Base-by-base conservation (phyloP, 2,113 vertebrate genomes). In the Chaetodon auriga region DNA sequence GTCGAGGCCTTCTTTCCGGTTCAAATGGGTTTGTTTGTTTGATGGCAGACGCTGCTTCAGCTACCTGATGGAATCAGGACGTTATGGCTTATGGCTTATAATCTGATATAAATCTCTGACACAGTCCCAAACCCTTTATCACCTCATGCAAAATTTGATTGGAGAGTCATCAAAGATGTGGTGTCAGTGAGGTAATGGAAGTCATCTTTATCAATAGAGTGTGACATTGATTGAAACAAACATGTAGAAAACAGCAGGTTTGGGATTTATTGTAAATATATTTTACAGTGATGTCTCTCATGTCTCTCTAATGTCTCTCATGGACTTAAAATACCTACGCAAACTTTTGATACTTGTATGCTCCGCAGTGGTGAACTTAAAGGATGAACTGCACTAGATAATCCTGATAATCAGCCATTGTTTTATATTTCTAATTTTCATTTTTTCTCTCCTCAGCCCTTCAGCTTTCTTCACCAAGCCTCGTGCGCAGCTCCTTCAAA, bases 401-500 rank as follows among this genome's bases (percentile, higher is more conserved):
- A 30, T 75, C 2, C 6, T 41, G 43, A 71, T 21, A 23, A 19
- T 64, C n/a, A 60, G 16, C 4, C 6, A 16, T 45, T 23, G 7
- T 21, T 1, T 35, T n/a, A 6, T 23, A 9, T 13, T 38, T 77
- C 38, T 30, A 30, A 30, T 30, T 30, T 30, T 61, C 6, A 66
- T 10, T 4, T 46, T 43, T 7, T 3, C 6, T 84, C 13, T 36
- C 54, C 25, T 65, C 62, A 96, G 95, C 93, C 19, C 89, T 93
- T 61, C 93, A 95, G 70, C 89, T 94, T 41, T 89, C 94, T 19
- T 92, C 93, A 0, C 92, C 95, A 1, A 65, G 92, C 64, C 91
- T 96, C 61, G 84, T 95, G 68, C 93, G 93, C 80, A 92, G 81
- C 87, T 93, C 94, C 4, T 91, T 82, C 41, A 95, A 90, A 83